These are phyloP conservation scores for Stenoptilia bipunctidactyla DNA, from an alignment of 2,888 invertebrate genomes.

Conservation along the genomic window DNA sequence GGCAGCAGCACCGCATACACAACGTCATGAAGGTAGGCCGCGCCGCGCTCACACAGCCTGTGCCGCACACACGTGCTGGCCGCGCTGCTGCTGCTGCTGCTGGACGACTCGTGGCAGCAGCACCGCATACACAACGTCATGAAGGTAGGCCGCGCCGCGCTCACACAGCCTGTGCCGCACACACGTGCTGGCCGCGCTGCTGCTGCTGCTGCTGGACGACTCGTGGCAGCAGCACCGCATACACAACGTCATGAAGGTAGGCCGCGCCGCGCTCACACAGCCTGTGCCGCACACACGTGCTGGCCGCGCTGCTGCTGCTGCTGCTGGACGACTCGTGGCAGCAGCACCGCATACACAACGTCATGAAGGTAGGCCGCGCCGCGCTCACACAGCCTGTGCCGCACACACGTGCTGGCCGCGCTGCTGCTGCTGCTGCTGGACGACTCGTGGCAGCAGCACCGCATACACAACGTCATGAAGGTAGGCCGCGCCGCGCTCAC, in stretches of 20 bases:
- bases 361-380: conserved; percentile 88
- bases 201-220: conserved; percentile 91
- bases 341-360: conserved; percentile 92
- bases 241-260: conserved; percentile 94
- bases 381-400: conserved; percentile 93
- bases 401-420: conserved; percentile 88
- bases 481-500: conserved; percentile 91
- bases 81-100: conserved; percentile 91
- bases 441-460: conserved; percentile 96
- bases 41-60: conserved; percentile 86
- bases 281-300: conserved; percentile 96
- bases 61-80: conserved; percentile 97
- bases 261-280: conserved; percentile 89
- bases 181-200: conserved; percentile 91
- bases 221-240: conserved; percentile 97
- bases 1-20: conserved; percentile 95
- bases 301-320: conserved; percentile 93
- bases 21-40: conserved; percentile 96
- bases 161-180: conserved; percentile 96
- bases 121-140: conserved; percentile 94
- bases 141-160: conserved; percentile 91
- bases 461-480: conserved; percentile 93
- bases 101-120: conserved; percentile 95
- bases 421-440: conserved; percentile 82
- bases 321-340: conserved; percentile 95